Evolutionary conservation across 2,888 invertebrate species (phyloP), one percentile per base, ranked within the genome.

Genomic region (Drosophila limbata): DNA sequence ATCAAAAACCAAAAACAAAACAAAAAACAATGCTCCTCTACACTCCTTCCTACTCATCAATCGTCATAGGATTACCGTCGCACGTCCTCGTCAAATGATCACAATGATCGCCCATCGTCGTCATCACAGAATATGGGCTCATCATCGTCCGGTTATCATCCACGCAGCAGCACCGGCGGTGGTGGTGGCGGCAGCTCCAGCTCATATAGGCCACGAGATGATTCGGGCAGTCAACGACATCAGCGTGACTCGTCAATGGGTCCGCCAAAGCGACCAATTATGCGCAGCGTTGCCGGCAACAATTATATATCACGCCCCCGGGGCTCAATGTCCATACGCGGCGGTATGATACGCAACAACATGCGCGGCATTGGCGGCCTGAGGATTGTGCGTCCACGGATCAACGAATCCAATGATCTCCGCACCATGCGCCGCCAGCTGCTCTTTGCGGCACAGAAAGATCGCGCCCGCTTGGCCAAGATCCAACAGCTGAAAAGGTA

Each of bases 401-500:
- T 79, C 44, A 86, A 84, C 73, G 92, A 92, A 79, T 88, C 91
- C 31, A 86, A 88, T 57, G 92, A 92, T 81, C 78, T 92, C 81
- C 86, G 88, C 85, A 89, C 91, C 68, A 92, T 92, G 92, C 91
- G 92, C 72, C 90, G 90, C 69, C 91, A 91, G 81, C 83, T 92
- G 66, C 74, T 92, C 66, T 87, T 90, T 77, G 91, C 92, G 45
- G 91, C 91, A 77, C 92, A 92, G 68, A 92, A 91, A 90, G 92
- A 93, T 84, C 90, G 91, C 67, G 91, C 90, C 63, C 91, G 92
- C 73, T 81, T 92, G 69, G 80, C 92, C 66, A 92, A 92, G 84
- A 92, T 93, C 79, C 92, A 92, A 84, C 91, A 90, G 69, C 77
- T 93, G 81, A 92, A 92, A 91, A 93, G 92, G 92, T 92, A 92